phyloP scores from a whole-genome alignment of 1,140 invertebrate species.

The Drosophila sproati region DNA sequence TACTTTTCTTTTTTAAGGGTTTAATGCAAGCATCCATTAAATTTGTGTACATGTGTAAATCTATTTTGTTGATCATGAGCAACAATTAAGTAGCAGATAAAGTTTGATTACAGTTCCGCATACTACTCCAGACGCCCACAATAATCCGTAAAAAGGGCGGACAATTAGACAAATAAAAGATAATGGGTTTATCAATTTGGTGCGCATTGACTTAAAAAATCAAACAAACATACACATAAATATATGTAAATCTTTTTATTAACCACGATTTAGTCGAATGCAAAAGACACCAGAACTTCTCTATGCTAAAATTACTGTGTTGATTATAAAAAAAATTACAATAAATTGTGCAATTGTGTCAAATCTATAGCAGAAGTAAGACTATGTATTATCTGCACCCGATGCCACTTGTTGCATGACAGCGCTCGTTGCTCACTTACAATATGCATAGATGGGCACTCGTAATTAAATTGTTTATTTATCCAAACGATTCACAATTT shows the following conservation, averaged over 20 bases:
- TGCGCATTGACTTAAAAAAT: background rate
- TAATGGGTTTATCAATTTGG: background rate
- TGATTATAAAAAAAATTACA: background rate
- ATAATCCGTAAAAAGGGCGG: background rate
- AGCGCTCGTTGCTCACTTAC: too few relatives aligned
- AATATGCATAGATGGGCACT: too few relatives aligned
- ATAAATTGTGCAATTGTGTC: background rate
- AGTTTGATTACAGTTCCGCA: background rate
- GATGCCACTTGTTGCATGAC: too few relatives aligned
- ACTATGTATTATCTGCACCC: too few relatives aligned
- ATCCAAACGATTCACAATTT: too few relatives aligned
- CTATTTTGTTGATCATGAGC: background rate
- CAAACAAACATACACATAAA: background rate
- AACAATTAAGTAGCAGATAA: background rate
- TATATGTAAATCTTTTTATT: background rate
- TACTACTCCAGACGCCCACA: background rate
- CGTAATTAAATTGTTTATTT: too few relatives aligned
- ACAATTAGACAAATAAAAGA: background rate
- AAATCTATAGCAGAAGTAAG: background rate
- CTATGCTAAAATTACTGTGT: background rate
- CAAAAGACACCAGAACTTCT: background rate
- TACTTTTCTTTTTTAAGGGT: constrained; percentile 60
- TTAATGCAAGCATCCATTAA: constrained; percentile 11
- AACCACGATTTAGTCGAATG: background rate
- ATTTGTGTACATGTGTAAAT: constrained; percentile 1